phyloP scores from a whole-genome alignment of 2,797 vertebrate genomes.

The Bryconaethiops microstoma region DNA sequence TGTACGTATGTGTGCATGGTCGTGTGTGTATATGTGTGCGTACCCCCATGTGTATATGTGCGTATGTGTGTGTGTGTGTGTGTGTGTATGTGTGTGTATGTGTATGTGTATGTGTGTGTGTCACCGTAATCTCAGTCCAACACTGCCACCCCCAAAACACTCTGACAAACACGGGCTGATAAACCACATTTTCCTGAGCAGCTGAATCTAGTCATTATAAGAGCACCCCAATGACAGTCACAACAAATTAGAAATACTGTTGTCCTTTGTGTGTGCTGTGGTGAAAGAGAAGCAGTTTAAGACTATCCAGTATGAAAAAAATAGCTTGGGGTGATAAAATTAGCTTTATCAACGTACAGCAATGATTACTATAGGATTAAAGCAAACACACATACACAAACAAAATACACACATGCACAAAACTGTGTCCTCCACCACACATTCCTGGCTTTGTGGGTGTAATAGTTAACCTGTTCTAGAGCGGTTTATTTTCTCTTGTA shows the following conservation, averaged over 20 bases:
- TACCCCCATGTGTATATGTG: too few relatives aligned
- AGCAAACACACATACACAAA: slow-evolving; percentile 32
- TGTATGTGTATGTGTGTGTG: not conserved
- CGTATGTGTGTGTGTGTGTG: too few relatives aligned
- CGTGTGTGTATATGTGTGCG: too few relatives aligned
- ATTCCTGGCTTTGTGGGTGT: not conserved
- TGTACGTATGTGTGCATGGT: too few relatives aligned
- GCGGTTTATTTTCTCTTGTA: slow-evolving; percentile 28
- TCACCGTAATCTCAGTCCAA: slow-evolving; percentile 48
- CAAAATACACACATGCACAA: slow-evolving; percentile 17
- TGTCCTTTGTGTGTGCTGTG: slow-evolving; percentile 16
- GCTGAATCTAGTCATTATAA: slow-evolving; percentile 39
- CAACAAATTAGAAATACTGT: slow-evolving; percentile 22
- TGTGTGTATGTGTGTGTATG: not conserved
- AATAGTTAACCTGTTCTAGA: slow-evolving; percentile 25
- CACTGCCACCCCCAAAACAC: slow-evolving; percentile 32
- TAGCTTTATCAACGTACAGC: slow-evolving; percentile 13
- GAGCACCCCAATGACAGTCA: slow-evolving; percentile 21
- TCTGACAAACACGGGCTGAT: slow-evolving; percentile 36
- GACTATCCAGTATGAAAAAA: not conserved
- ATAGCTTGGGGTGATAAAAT: slow-evolving; percentile 3
- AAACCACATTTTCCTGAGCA: slow-evolving; percentile 47
- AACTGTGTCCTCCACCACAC: slow-evolving; percentile 20
- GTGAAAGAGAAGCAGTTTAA: not conserved
- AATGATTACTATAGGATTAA: slow-evolving; percentile 40